phyloP scores from a whole-genome alignment of 2,888 invertebrate genomes.

The Tillus elongatus region DNA sequence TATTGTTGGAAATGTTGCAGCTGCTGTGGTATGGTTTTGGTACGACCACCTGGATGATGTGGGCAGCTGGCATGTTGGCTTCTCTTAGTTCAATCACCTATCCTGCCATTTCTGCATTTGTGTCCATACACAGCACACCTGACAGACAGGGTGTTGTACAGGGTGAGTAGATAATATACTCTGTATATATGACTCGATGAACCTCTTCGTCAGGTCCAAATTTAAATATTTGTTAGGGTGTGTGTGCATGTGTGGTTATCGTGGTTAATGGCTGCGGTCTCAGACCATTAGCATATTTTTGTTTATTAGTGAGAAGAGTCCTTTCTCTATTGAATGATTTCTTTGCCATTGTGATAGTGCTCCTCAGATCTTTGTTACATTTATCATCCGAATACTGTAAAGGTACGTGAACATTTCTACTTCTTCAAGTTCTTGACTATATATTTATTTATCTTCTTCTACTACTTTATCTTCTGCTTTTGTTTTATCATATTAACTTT shows the following conservation, averaged over 20 bases:
- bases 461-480: too few species aligned
- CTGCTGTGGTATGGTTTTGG: constrained; percentile 97
- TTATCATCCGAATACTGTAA: too few species aligned
- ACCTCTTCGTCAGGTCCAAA: too few species aligned
- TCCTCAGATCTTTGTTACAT: too few species aligned
- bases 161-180: constrained; percentile 25
- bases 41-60: constrained; percentile 98
- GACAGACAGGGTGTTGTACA: constrained; percentile 79
- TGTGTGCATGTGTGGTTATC: too few species aligned
- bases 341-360: too few species aligned
- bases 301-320: constrained; percentile 1
- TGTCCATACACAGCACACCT: constrained; percentile 94
- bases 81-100: constrained; percentile 95
- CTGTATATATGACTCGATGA: too few species aligned
- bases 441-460: too few species aligned
- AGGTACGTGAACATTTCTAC: too few species aligned
- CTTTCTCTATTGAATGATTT: constrained; percentile 1
- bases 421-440: too few species aligned
- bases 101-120: constrained; percentile 97
- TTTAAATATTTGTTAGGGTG: neutral
- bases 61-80: constrained; percentile 95
- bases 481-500: too few species aligned
- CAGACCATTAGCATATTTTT: neutral
- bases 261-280: too few species aligned
- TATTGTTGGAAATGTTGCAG: constrained; percentile 93